Conservation (phyloP, 2,888 invertebrate genomes). For the Orchesella flavescens region DNA sequence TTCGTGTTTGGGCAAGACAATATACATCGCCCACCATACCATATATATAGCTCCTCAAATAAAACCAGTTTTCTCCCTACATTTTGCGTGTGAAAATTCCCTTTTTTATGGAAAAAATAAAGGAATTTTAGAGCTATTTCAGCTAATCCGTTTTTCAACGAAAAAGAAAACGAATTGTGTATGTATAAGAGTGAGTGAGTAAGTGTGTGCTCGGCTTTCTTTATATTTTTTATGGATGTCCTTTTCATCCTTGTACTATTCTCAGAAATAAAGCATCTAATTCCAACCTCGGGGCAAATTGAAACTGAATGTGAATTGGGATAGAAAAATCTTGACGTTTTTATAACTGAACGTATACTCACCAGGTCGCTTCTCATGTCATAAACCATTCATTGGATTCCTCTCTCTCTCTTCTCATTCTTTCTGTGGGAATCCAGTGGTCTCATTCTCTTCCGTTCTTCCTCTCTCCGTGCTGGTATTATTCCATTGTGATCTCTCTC, state of each 20-base stretch:
- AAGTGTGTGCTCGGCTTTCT: too few relatives aligned
- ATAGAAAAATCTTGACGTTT: conserved; percentile 50
- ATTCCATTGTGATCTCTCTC: not conserved
- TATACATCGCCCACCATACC: too few relatives aligned
- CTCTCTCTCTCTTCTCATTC: conserved; percentile 7
- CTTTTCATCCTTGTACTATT: too few relatives aligned
- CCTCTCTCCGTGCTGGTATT: not conserved
- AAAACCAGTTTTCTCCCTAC: not conserved
- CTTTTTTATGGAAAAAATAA: conserved; percentile 12
- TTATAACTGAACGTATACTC: conserved; percentile 27
- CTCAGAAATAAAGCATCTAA: not conserved
- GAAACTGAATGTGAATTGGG: conserved; percentile 26
- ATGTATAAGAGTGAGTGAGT: too few relatives aligned
- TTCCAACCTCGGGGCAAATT: conserved; percentile 17
- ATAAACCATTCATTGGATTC: conserved; percentile 61
- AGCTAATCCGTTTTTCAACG: not conserved
- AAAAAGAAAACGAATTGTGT: too few relatives aligned
- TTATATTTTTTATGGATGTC: too few relatives aligned
- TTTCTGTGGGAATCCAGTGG: not conserved
- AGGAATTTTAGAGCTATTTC: not conserved
- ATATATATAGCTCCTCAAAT: too few relatives aligned
- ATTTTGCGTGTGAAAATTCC: not conserved
- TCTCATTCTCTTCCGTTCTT: not conserved
- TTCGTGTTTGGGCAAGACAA: not conserved
- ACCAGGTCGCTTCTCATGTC: conserved; percentile 33